Base-by-base conservation (phyloP, 2,113 vertebrate genomes). In the Silurus meridionalis region DNA sequence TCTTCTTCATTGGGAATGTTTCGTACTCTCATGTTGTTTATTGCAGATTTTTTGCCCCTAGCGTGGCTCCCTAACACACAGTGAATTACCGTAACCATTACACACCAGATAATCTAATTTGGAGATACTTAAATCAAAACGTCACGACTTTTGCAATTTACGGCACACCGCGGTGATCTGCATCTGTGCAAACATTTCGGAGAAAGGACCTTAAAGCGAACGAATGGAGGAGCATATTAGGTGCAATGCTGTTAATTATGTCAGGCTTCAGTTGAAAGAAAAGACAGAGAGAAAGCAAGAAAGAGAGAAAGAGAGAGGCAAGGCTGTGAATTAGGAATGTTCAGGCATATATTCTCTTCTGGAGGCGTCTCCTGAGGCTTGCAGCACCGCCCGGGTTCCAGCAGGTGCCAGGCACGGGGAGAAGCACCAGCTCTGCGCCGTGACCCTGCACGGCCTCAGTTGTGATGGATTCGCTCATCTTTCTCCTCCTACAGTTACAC, bases 331-430 rank as follows among this genome's bases (percentile, higher is more conserved):
- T 82, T 84, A 82, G 61, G 66, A 72, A 83, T 86, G 91, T 92
- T 94, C 90, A 90, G 6, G 67, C 89, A 92, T 90, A 94, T 92
- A 93, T 92, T 94, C 92, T 93, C 88, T 91, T 91, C 92, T 91
- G 90, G 67, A 91, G 91, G 89, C 81, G 85, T 92, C 92, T 91
- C 90, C 88, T 93, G 92, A 93, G 93, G 8, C 17, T 80, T 46
- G 28, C 78, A 60, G 78, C 15, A 9, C 84, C 23, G 52, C 71
- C 88, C 28, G 77, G 37, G 93, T 93, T 92, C 91, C 87, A 90
- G 89, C 87, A 88, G 91, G 95, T 95, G 92, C 95, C 95, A 94
- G 94, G 95, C 93, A 94, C 95, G 91, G 88, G 46, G 58, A 72
- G 92, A 80, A 87, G 92, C 91, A 92, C 92, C 83, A 91, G 92